These are phyloP conservation scores for Solenopsis fugax DNA, from an alignment of 1,140 invertebrate genomes.

Conservation along the genomic window DNA sequence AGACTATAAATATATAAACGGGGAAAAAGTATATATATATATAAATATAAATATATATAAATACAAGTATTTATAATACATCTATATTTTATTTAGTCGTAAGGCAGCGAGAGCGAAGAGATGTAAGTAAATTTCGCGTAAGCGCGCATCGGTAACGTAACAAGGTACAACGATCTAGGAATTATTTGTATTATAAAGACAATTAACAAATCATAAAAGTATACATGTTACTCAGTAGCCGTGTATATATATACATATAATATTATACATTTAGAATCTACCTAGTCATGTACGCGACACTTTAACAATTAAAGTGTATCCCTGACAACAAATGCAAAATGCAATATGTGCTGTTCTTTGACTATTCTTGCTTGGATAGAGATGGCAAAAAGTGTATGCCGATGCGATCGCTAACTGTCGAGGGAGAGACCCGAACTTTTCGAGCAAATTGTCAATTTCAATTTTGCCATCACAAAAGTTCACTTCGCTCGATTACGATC, in stretches of 20 bases:
- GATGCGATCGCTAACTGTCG: not conserved
- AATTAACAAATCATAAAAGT: slow-evolving; percentile 79
- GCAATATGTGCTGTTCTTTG: slow-evolving; percentile 51
- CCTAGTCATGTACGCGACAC: slow-evolving; percentile 75
- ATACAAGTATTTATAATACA: slow-evolving; percentile 68
- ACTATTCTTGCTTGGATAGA: slow-evolving; percentile 41
- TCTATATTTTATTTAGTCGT: slow-evolving; percentile 80
- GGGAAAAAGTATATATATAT: slow-evolving; percentile 59
- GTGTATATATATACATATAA: slow-evolving; percentile 55
- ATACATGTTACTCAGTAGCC: slow-evolving; percentile 77
- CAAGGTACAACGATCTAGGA: slow-evolving; percentile 85
- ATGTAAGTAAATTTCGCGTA: slow-evolving; percentile 80
- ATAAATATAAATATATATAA: slow-evolving; percentile 60
- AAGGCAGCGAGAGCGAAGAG: slow-evolving; percentile 72
- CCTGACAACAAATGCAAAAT: slow-evolving; percentile 55
- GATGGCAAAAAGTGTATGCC: not conserved
- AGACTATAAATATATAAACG: slow-evolving; percentile 67
- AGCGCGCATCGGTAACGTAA: slow-evolving; percentile 78
- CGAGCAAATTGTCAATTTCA: slow-evolving; percentile 45
- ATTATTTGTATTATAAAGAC: slow-evolving; percentile 82
- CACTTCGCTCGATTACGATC: slow-evolving; percentile 17
- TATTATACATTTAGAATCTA: slow-evolving; percentile 68
- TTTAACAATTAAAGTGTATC: slow-evolving; percentile 68
- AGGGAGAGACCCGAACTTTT: slow-evolving; percentile 11
- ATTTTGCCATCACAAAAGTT: not conserved